A percentile compares a stretch with the other conserved stretches of the same genome.
Conservation (phyloP, 2,888 invertebrate species). For the Eilema depressum region DNA sequence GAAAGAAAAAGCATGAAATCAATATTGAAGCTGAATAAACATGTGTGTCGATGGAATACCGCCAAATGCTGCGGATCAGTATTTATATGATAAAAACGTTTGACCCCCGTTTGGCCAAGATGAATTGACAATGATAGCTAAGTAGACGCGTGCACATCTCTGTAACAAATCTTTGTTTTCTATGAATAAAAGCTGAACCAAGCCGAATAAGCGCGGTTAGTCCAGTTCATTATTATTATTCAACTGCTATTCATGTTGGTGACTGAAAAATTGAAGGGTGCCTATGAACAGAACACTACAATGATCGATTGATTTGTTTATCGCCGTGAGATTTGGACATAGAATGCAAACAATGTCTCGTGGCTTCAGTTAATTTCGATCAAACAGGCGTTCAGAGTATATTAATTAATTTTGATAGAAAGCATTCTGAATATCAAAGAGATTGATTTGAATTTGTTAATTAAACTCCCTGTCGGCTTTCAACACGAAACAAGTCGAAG, state of each 20-base stretch:
- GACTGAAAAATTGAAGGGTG: not conserved
- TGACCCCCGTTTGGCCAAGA: too few relatives aligned
- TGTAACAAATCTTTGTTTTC: not conserved
- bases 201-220: not conserved
- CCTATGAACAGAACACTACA: not conserved
- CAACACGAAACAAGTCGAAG: conserved; percentile 18
- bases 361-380: not conserved
- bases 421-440: conserved; percentile 23
- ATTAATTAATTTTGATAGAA: conserved; percentile 21
- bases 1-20: too few relatives aligned
- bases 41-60: too few relatives aligned
- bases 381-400: not conserved
- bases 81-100: not conserved
- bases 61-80: not conserved
- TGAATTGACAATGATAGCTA: not conserved
- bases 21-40: too few relatives aligned
- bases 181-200: too few relatives aligned
- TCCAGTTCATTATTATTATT: not conserved
- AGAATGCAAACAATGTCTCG: not conserved
- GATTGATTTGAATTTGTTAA: conserved; percentile 35
- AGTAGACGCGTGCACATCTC: not conserved
- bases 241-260: not conserved
- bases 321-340: not conserved
- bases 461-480: conserved; percentile 24
- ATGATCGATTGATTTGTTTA: not conserved